Conservation (phyloP, 2,797 vertebrate species). For the Petrocephalus schoutedeni region DNA sequence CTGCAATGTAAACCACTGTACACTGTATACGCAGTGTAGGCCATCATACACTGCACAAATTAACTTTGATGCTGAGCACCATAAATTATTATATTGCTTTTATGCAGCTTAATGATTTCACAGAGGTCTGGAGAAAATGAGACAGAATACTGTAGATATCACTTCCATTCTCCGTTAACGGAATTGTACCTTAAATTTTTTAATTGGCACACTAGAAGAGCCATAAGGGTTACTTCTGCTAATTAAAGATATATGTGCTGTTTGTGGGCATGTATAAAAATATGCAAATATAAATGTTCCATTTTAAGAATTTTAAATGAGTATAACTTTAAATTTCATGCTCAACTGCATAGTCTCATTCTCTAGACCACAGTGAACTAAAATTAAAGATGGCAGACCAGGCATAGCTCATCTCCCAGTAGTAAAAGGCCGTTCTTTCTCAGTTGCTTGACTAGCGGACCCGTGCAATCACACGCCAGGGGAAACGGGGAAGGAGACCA, state of each 20-base stretch:
- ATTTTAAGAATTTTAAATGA: constrained; percentile 11
- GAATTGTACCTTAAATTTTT: constrained; percentile 17
- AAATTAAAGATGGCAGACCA: background rate
- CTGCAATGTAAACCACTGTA: background rate
- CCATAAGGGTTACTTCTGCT: constrained; percentile 15
- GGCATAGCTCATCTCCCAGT: background rate
- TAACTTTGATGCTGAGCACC: background rate
- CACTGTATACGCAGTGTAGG: background rate
- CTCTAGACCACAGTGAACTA: background rate
- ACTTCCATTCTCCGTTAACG: constrained; percentile 5
- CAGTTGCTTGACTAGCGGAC: background rate
- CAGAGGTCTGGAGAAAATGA: background rate
- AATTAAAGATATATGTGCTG: constrained; percentile 20
- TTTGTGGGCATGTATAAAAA: background rate
- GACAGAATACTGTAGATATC: background rate
- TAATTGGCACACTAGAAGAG: constrained; percentile 2
- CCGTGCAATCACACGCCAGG: background rate
- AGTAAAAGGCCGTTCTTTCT: background rate
- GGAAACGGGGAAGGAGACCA: background rate
- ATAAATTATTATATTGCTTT: background rate
- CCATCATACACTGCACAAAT: background rate
- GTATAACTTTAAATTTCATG: constrained; percentile 17
- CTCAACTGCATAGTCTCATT: constrained; percentile 8
- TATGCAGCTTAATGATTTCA: background rate
- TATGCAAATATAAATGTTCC: background rate